Evolutionary conservation across 2,113 vertebrate species (phyloP), one percentile per base, ranked within the genome.

Genomic region (Serranochromis macrocephalus): DNA sequence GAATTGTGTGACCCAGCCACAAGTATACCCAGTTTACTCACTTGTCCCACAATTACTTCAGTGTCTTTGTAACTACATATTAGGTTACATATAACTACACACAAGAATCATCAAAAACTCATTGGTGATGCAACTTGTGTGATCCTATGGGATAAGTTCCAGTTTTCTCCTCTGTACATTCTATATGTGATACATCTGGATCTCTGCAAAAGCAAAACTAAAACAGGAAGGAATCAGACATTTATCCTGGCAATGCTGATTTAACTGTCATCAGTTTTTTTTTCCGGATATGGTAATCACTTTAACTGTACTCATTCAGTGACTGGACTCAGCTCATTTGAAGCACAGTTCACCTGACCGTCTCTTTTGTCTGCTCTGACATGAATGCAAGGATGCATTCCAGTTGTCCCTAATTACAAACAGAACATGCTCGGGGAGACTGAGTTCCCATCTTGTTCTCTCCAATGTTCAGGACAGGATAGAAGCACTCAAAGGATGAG

Each of bases 401-500:
- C 71, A 63, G 73, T 87, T 82, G 85, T 87, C 80, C 88, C 71
- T 71, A 83, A 86, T 85, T 68, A 88, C 80, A 93, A 80, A 91
- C 63, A 83, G 73, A 84, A 68, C 80, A 90, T 33, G 75, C 80
- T 66, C 51, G 9, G 17, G 84, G 82, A 91, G 86, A 29, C 29
- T 81, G 19, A n/a, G 51, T 86, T 78, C 4, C 80, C 88, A 24
- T 66, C 53, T 85, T 78, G 45, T 33, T 88, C 21, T 63, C 53
- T 57, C 75, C 42, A 68, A 26, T 45, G 29, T 57, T 45, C 68
- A 90, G 78, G 83, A 94, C 53, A 91, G 90, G 82, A 89, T 53
- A 90, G 82, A 66, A 83, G 38, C 68, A 81, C 85, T 94, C 42
- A 24, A 55, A 89, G 87, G 92, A 93, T 68, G 90, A 85, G 81